phyloP scores from a whole-genome alignment of 92 coral and sea anemone species.

The Bergia puertoricense region DNA sequence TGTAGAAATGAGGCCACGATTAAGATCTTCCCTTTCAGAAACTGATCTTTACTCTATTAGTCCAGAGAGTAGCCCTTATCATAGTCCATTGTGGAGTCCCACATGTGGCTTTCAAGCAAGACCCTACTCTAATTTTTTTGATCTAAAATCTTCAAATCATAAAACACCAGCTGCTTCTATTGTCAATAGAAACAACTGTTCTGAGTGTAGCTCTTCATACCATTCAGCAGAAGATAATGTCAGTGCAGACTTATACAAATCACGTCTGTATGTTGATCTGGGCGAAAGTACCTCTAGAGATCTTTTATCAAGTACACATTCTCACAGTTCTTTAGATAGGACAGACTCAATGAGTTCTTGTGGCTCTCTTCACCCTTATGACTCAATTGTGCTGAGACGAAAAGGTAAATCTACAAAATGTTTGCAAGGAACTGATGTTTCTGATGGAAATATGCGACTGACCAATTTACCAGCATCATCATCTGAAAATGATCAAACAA shows the following conservation, averaged over 20 bases:
- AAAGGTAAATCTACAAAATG: constrained; percentile 50
- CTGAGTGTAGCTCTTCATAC: constrained; percentile 4
- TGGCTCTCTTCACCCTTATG: constrained; percentile 72
- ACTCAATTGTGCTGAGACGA: constrained; percentile 58
- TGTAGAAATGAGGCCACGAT: constrained; percentile 29
- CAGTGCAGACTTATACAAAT: constrained; percentile 43
- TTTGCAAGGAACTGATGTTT: constrained; percentile 10
- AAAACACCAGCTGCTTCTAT: not conserved
- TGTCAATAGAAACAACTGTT: not conserved
- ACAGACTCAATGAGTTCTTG: constrained; percentile 48
- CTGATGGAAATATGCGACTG: constrained; percentile 14
- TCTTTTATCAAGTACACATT: not conserved
- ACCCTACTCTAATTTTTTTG: constrained; percentile 42
- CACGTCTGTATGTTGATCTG: constrained; percentile 47
- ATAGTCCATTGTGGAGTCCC: constrained; percentile 46
- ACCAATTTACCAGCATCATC: not conserved
- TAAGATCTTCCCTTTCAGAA: constrained; percentile 55
- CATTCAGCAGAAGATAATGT: constrained; percentile 20
- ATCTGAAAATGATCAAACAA: not conserved
- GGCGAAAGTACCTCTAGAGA: constrained; percentile 5
- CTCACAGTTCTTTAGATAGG: constrained; percentile 42
- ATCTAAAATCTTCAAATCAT: constrained; percentile 24
- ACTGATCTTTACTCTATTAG: constrained; percentile 61
- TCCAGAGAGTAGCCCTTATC: constrained; percentile 29
- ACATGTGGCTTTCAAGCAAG: constrained; percentile 18